A percentile compares a stretch with the other conserved stretches of the same genome.
These are phyloP conservation scores for Lasioglossum malachurum DNA, from an alignment of 2,888 invertebrate genomes.

Conservation along the genomic window DNA sequence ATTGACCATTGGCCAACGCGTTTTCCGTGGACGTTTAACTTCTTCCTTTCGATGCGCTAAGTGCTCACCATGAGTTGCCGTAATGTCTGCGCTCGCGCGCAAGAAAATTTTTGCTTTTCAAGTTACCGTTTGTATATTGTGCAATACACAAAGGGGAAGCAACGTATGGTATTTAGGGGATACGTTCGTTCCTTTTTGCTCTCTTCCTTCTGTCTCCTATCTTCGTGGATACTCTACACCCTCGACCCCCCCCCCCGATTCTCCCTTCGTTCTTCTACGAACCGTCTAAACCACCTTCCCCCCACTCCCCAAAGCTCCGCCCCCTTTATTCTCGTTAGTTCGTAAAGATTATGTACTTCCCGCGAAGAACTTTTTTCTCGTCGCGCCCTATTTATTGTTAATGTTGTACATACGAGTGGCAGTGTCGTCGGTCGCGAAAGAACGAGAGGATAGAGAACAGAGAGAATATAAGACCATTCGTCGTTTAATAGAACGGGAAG, in stretches of 20 bases:
- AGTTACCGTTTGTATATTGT: constrained; percentile 51
- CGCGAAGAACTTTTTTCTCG: constrained; percentile 61
- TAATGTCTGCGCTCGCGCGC: background rate
- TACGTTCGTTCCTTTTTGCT: constrained; percentile 40
- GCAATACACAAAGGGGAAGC: constrained; percentile 48
- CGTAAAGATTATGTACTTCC: constrained; percentile 56
- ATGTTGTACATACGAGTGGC: constrained; percentile 57
- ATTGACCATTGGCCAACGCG: constrained; percentile 38
- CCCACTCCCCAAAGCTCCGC: background rate
- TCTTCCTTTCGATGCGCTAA: constrained; percentile 32
- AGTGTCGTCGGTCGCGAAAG: constrained; percentile 46
- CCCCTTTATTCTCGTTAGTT: constrained; percentile 47
- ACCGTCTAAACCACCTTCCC: too few species aligned
- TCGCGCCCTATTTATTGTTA: constrained; percentile 69
- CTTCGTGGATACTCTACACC: constrained; percentile 15
- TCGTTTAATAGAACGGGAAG: background rate
- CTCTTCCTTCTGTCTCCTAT: constrained; percentile 35
- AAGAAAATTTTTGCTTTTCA: constrained; percentile 18
- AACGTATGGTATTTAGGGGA: constrained; percentile 30
- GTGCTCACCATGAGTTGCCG: background rate
- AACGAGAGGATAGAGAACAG: constrained; percentile 20
- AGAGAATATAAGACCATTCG: constrained; percentile 2
- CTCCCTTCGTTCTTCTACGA: background rate
- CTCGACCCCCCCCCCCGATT: background rate
- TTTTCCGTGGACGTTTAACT: constrained; percentile 24